A percentile compares a stretch with the other conserved stretches of the same genome.
These are phyloP conservation scores for Laterallus jamaicensis DNA, from an alignment of 2,113 vertebrate species.

Conservation along the genomic window DNA sequence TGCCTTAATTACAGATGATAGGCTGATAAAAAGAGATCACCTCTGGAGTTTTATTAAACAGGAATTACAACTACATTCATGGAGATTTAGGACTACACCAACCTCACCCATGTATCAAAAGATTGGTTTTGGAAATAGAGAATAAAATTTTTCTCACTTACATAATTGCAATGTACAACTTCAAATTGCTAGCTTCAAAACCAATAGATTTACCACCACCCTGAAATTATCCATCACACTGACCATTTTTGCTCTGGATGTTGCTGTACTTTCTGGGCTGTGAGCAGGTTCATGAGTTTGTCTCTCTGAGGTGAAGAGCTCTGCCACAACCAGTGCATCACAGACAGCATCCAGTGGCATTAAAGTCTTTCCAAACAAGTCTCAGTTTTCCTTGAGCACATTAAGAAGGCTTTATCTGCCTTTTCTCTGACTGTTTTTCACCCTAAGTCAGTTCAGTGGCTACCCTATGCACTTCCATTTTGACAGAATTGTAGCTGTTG, in stretches of 20 bases:
- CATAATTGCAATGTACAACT: constrained; percentile 12
- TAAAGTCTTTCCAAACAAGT: background rate
- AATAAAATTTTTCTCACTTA: constrained; percentile 61
- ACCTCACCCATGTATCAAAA: constrained; percentile 27
- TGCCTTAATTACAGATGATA: constrained; percentile 66
- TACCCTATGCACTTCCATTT: background rate
- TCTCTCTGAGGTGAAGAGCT: background rate
- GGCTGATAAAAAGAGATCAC: constrained; percentile 53
- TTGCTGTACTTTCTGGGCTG: background rate
- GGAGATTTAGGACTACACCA: constrained; percentile 17
- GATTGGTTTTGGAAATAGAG: constrained; percentile 40
- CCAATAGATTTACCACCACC: background rate
- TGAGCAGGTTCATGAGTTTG: background rate
- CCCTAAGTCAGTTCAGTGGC: background rate
- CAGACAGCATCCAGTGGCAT: background rate
- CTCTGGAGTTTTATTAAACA: constrained; percentile 66
- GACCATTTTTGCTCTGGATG: background rate
- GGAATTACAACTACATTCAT: constrained; percentile 43
- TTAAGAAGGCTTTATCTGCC: background rate
- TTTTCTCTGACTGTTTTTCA: background rate
- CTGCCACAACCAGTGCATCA: background rate
- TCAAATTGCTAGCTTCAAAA: constrained; percentile 57
- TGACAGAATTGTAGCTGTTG: background rate
- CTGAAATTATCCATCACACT: constrained; percentile 45
- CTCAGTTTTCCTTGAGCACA: background rate